Conservation (phyloP, 2,113 vertebrate genomes). For the Phasianus colchicus region DNA sequence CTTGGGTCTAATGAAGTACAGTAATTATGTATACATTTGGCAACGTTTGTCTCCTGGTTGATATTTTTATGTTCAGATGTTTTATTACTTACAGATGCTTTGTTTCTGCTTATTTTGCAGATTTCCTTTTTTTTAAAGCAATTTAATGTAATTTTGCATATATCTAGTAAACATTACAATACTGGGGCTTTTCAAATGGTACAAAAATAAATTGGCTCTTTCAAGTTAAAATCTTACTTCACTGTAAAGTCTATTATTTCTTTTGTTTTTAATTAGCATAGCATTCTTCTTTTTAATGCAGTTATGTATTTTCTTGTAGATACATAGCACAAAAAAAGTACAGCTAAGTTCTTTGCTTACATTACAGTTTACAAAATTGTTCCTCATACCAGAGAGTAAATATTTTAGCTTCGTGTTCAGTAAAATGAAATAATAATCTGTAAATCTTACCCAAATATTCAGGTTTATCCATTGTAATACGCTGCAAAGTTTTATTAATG, state of each 20-base stretch:
- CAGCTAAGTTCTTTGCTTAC: background rate
- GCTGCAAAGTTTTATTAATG: background rate
- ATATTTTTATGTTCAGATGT: slow-evolving; percentile 30
- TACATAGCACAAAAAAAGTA: background rate
- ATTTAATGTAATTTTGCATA: slow-evolving; percentile 27
- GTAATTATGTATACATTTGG: slow-evolving; percentile 33
- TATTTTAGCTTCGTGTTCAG: slow-evolving; percentile 16
- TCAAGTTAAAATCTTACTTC: background rate
- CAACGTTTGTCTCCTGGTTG: slow-evolving; percentile 18
- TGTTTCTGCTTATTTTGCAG: slow-evolving; percentile 21
- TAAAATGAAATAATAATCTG: background rate
- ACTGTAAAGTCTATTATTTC: background rate
- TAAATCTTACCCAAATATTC: slow-evolving; percentile 34
- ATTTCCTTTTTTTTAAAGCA: slow-evolving; percentile 26
- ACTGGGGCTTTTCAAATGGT: background rate
- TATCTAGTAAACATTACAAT: slow-evolving; percentile 6
- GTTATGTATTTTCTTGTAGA: slow-evolving; percentile 32
- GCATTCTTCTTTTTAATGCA: slow-evolving; percentile 2
- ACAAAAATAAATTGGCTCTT: background rate
- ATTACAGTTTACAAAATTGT: slow-evolving; percentile 25
- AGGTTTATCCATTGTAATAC: background rate
- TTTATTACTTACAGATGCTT: slow-evolving; percentile 52
- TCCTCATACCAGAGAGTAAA: background rate
- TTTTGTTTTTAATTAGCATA: slow-evolving; percentile 30
- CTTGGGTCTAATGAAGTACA: slow-evolving; percentile 5